Evolutionary conservation across 2,113 vertebrate species (phyloP), one percentile per base, ranked within the genome.

Genomic region (Nothocercus nigrocapillus): DNA sequence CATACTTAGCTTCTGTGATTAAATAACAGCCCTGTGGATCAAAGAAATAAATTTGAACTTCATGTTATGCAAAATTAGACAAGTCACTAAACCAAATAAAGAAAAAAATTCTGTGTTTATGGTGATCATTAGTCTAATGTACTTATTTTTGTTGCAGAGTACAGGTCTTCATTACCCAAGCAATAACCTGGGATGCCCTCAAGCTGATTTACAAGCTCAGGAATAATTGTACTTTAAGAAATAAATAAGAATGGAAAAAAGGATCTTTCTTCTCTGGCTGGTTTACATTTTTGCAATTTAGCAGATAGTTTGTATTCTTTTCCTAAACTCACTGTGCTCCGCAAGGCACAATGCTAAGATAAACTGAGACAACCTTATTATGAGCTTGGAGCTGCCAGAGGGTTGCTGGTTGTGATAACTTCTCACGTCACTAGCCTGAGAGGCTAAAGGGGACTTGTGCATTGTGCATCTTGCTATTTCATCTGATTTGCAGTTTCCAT

Each of bases 261-360:
- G 62, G 9, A 16, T 58, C 13, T 68, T 18, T 73, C 12, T 80
- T 72, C 49, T 76, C 70, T 86, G 40, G 13, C 24, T 75, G 25
- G 18, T 85, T 82, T 91, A 24, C 6, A 11, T 74, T 86, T 94
- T 80, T 94, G 32, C 62, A 77, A 45, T 72, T 91, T 89, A 93
- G 68, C 80, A 66, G 28, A 66, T 7, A 82, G 10, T 25, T 90
- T 77, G 73, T 75, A 66, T 63, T 2, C 30, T 70, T 80, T 94
- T 84, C n/a, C 17, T 69, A 66, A 94, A 59, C 15, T 54, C 4
- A 21, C 10, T 81, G 30, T 54, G 21, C 30, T 87, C 38, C 16
- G 19, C 73, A 47, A 2, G 70, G 32, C 49, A 49, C 11, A 85
- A 32, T 49, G 53, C 32, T n/a, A 85, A 82, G 9, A 53, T 64